A percentile compares a stretch with the other conserved stretches of the same genome.
Conservation (phyloP, 2,113 vertebrate species). For the Haplotaxodon microlepis region DNA sequence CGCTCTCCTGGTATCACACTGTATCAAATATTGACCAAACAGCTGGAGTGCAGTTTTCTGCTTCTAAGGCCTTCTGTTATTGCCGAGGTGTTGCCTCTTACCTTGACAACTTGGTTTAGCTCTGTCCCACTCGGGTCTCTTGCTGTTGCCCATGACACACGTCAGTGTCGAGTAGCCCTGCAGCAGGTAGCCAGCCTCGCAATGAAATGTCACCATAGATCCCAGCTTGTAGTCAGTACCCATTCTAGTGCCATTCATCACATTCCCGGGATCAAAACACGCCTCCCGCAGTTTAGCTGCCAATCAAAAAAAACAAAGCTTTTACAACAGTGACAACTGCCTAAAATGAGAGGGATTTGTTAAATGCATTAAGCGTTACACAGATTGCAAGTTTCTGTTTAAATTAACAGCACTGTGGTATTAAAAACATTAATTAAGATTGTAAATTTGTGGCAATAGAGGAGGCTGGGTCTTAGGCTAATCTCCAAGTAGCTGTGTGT, state of each 20-base stretch:
- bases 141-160: slow-evolving; percentile 94
- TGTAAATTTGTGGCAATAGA: background rate
- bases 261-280: slow-evolving; percentile 95
- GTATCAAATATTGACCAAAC: slow-evolving; percentile 9
- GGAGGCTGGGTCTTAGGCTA: background rate
- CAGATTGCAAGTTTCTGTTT: background rate
- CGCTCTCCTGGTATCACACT: background rate
- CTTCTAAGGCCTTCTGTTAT: background rate
- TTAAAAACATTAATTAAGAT: background rate
- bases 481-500: background rate
- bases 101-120: slow-evolving; percentile 91
- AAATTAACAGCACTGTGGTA: background rate
- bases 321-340: background rate
- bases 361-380: background rate
- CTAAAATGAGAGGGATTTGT: background rate
- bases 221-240: slow-evolving; percentile 96
- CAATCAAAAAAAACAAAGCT: slow-evolving; percentile 15
- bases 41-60: background rate
- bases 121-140: slow-evolving; percentile 95
- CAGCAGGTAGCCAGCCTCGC: slow-evolving; percentile 92
- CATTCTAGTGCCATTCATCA: slow-evolving; percentile 96
- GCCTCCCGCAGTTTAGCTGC: slow-evolving; percentile 97
- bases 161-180: slow-evolving; percentile 97
- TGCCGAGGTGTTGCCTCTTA: slow-evolving; percentile 47
- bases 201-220: slow-evolving; percentile 96